Evolutionary conservation across 1,140 invertebrate species (phyloP), one percentile per base, ranked within the genome.

Genomic region (Dermatophagoides farinae): DNA sequence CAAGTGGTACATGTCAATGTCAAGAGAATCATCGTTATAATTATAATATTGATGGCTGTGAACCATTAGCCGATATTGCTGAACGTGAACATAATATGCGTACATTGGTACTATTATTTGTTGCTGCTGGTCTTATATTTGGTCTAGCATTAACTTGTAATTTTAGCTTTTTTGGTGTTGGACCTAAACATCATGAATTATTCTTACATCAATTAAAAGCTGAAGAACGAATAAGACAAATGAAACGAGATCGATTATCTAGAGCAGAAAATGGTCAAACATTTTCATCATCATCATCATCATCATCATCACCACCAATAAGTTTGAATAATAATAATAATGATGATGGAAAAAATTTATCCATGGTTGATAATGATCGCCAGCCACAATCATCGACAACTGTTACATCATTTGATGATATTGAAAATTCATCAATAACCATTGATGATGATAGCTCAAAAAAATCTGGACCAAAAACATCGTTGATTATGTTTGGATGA

Each of bases 31-130:
- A 47, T 40, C 47, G 50, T 23, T 60, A 60, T 37, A 60, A 47
- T 37, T 49, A 60, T 25, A 12, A 51, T 10, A 37, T 60, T n/a
- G 58, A 60, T 39, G 58, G 58, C 5, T 60, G 58, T 37, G 58
- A 60, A 43, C 2, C 41, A n/a, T 49, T 49, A 4, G 43, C 47
- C 5, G 6, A 23, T 12, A 60, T 60, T 37, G 11, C 2, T 18
- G 43, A 60, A 41, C 41, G 58, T 12, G 18, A 41, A 16, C 25
- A 31, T 43, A 46, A 60, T 18, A 50, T 47, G 23, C 41, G 58
- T 12, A 60, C 23, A 22, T 40, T 60, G 37, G 52, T 60, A 2
- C 9, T 47, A 12, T 16, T 60, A 49, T 60, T 60, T 60, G 44
- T 60, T 20, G 20, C 18, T 23, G 9, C 20, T n/a, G 43, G 23